Base-by-base conservation (phyloP, 2,888 invertebrate genomes). In the Pristionchus fissidentatus region DNA sequence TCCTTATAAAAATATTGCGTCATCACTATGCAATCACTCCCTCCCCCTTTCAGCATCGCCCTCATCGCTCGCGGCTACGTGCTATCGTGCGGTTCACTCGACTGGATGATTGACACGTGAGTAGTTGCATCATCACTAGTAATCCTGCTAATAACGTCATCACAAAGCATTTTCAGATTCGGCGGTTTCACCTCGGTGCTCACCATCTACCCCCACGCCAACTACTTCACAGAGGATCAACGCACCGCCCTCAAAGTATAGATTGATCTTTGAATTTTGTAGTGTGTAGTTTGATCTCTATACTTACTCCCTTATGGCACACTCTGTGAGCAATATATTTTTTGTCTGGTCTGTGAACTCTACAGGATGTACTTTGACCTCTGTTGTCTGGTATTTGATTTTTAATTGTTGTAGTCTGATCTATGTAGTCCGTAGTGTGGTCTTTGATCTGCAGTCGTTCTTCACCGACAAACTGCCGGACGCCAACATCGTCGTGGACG, bases 401-500 rank as follows among this genome's bases (percentile, higher is more conserved):
- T 62, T 35, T 3, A 8, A n/a, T n/a, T n/a, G n/a, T n/a, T n/a
- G 15, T n/a, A n/a, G n/a, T n/a, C n/a, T n/a, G n/a, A n/a, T n/a
- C n/a, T n/a, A n/a, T n/a, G n/a, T n/a, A n/a, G n/a, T n/a, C n/a
- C n/a, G n/a, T n/a, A n/a, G n/a, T n/a, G n/a, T n/a, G n/a, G n/a
- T 32, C n/a, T 41, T 66, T 66, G 13, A 57, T 26, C n/a, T n/a
- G 15, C 70, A 70, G 70, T 22, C 70, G 41, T 70, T 70, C 70
- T 70, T 70, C 70, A 70, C 70, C 1, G 70, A 70, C n/a, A 70
- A 70, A 22, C 43, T 70, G 70, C 70, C 70, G 7, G 70, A 70
- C 70, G 70, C 70, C n/a, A 70, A 70, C 70, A 70, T 70, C 70
- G 70, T 70, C 70, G 70, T 70, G 41, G 70, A 70, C 43, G 70